A percentile compares a stretch with the other conserved stretches of the same genome.
Evolutionary conservation across 2,888 invertebrate genomes (phyloP).

Genomic region (Eledona agricola): DNA sequence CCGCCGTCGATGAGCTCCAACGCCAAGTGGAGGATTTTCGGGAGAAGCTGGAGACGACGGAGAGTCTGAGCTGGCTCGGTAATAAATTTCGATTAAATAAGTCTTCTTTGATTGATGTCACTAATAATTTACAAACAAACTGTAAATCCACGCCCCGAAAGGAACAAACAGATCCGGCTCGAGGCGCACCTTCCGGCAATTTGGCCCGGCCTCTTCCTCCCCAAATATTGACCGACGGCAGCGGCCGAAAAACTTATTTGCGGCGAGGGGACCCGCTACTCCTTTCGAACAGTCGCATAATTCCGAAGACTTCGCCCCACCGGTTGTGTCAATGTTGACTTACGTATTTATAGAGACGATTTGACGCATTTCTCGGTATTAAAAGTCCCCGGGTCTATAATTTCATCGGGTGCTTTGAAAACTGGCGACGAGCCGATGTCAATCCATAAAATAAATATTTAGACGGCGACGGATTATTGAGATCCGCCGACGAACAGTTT

Average conservation of each 20-base stretch:
- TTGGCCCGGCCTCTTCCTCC: conserved; percentile 13
- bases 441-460: conserved; percentile 42
- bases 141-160: conserved; percentile 23
- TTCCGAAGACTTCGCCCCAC: conserved; percentile 29
- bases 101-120: conserved; percentile 31
- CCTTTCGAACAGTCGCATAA: conserved; percentile 31
- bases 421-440: conserved; percentile 36
- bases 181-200: conserved; percentile 28
- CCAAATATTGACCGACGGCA: conserved; percentile 15
- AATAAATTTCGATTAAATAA: conserved; percentile 40
- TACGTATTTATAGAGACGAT: conserved; percentile 38
- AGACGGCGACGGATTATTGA: conserved; percentile 31
- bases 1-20: conserved; percentile 67
- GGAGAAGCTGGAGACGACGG: conserved; percentile 69
- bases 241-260: conserved; percentile 14
- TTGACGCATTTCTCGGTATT: conserved; percentile 38
- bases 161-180: conserved; percentile 29
- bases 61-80: conserved; percentile 72
- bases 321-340: conserved; percentile 39
- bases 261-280: conserved; percentile 12
- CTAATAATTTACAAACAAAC: conserved; percentile 31
- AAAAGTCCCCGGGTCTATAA: conserved; percentile 37
- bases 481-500: no score
- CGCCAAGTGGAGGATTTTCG: conserved; percentile 68
- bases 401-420: conserved; percentile 42